A percentile compares a stretch with the other conserved stretches of the same genome.
phyloP scores from a whole-genome alignment of 2,113 vertebrate genomes.

The Empidonax traillii region DNA sequence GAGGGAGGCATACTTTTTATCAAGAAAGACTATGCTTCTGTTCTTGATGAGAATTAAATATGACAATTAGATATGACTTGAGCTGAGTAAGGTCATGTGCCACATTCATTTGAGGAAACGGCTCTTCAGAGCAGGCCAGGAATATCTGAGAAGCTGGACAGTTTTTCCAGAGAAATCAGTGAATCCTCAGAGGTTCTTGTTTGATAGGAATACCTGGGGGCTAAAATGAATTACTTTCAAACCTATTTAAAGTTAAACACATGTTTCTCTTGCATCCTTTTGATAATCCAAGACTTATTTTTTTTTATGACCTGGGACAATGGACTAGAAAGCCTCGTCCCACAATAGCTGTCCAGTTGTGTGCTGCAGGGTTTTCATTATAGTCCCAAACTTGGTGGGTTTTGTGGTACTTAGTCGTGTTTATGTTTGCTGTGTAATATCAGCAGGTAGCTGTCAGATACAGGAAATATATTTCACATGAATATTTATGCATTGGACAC shows the following conservation, averaged over 20 bases:
- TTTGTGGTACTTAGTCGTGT: neutral
- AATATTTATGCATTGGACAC: neutral
- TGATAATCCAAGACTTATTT: neutral
- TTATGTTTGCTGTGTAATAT: neutral
- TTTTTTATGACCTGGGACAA: neutral
- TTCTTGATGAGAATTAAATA: neutral
- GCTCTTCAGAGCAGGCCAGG: neutral
- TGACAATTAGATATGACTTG: neutral
- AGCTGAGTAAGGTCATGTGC: neutral
- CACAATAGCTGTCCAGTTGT: neutral
- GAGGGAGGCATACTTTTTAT: neutral
- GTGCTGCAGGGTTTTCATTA: neutral
- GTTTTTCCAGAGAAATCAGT: neutral
- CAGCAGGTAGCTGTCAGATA: neutral
- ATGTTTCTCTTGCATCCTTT: neutral
- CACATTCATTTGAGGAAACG: neutral
- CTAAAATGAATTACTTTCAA: neutral
- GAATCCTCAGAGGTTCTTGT: neutral
- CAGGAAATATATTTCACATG: neutral
- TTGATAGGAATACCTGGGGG: neutral
- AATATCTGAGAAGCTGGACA: neutral
- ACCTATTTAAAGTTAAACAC: neutral
- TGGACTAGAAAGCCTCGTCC: neutral
- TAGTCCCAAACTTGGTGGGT: neutral
- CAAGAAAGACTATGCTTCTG: neutral